phyloP scores from a whole-genome alignment of 1,140 invertebrate genomes.

The Drosophila arawakana region DNA sequence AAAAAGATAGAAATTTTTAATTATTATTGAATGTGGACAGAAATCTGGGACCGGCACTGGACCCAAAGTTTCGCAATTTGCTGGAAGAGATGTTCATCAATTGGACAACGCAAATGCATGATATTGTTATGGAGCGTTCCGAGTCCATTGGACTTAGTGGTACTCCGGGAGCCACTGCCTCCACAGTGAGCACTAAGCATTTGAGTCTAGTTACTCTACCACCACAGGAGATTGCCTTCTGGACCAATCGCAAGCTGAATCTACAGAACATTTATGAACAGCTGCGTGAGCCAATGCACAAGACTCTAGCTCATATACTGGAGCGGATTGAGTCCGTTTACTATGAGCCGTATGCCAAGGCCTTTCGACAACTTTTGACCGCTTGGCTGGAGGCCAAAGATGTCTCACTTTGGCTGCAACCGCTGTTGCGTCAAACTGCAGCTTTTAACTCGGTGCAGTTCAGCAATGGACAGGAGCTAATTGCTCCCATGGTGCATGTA shows the following conservation, averaged over 20 bases:
- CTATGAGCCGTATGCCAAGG: conserved; percentile 88
- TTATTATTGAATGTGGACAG: conserved; percentile 35
- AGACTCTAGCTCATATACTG: conserved; percentile 91
- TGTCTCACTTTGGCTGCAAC: conserved; percentile 89
- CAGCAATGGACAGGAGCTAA: conserved; percentile 86
- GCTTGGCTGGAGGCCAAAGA: conserved; percentile 88
- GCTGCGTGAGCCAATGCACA: conserved; percentile 90
- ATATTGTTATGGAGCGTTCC: conserved; percentile 85
- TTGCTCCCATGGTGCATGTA: conserved; percentile 89
- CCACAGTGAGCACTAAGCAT: conserved; percentile 34
- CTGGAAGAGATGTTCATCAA: conserved; percentile 91
- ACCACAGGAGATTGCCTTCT: conserved; percentile 90
- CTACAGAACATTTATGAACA: conserved; percentile 95
- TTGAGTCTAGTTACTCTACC: conserved; percentile 87
- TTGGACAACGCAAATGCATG: conserved; percentile 90
- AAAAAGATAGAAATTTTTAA: background rate
- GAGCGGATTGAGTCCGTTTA: conserved; percentile 91
- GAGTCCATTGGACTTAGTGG: conserved; percentile 31
- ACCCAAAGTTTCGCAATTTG: conserved; percentile 88
- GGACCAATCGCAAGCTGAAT: conserved; percentile 88
- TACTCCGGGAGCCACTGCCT: background rate
- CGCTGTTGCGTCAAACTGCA: conserved; percentile 86
- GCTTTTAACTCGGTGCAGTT: conserved; percentile 90
- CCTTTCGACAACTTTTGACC: conserved; percentile 88
- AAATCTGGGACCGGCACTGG: conserved; percentile 83